Base-by-base conservation (phyloP, 2,888 invertebrate genomes). In the Xestia c-nigrum region DNA sequence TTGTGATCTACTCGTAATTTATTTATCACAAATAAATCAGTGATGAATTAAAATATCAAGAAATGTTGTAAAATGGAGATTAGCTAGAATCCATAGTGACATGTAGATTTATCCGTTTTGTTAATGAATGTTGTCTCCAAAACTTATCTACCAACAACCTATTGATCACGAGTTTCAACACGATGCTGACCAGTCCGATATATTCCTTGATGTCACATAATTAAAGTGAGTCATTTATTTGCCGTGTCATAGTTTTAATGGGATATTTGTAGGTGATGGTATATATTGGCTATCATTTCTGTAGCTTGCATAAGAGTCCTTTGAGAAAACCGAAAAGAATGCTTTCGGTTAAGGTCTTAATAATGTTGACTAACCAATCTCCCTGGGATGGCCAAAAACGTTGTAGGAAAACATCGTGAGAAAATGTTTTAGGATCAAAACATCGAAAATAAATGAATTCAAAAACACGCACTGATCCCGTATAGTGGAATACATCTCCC, bases 221-320 rank as follows among this genome's bases (percentile, higher is more conserved):
- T 84, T 81, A 76, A 81, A 63, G 50, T 16, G 52, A 61, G 55
- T 24, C 64, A 83, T 87, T 81, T 83, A 85, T 87, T 85, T 85
- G 71, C 24, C 31, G 12, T 76, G 71, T 80, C 75, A 78, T 46
- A 5, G n/a, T 66, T 69, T 61, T 76, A 81, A 67, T 74, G 64
- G 55, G 77, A 74, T 65, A 69, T 74, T 72, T 74, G 61, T 50
- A 43, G 46, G 38, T 14, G 38, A 64, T 55, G 10, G 38, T 66
- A 16, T 47, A 7, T 31, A n/a, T 14, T 64, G 14, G 31, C 38
- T 67, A 40, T n/a, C n/a, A 55, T 52, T 65, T 67, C 7, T 31
- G 31, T 14, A 64, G 16, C 1, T 47, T 55, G 40, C 16, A 14
- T 57, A 5, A 14, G 50, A 47, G 24, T 38, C 14, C 21, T 57